Percentiles rank a stretch among this genome's conserved stretches.
Conservation (phyloP, 2,797 vertebrate genomes). For the Coregonus sp. region DNA sequence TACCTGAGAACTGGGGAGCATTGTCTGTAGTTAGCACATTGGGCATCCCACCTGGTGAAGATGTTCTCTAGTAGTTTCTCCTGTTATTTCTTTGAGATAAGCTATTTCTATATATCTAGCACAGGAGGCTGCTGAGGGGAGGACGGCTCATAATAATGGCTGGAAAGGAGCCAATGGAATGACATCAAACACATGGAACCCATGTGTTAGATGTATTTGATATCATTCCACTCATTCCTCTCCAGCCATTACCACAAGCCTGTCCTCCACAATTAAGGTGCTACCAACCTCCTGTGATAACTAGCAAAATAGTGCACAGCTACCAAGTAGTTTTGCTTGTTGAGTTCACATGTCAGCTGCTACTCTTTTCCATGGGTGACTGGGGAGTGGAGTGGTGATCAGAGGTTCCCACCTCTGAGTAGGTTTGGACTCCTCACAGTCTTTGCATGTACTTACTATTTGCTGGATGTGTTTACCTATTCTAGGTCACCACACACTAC, state of each 20-base stretch:
- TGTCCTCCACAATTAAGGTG: too few relatives aligned
- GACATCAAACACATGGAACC: too few relatives aligned
- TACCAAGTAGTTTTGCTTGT: slow-evolving; percentile 45
- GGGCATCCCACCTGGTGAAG: slow-evolving; percentile 47
- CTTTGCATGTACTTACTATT: background rate
- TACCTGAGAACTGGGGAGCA: slow-evolving; percentile 48
- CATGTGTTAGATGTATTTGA: too few relatives aligned
- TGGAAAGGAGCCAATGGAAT: too few relatives aligned
- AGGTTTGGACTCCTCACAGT: background rate
- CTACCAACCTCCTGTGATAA: slow-evolving; percentile 29
- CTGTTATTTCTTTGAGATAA: background rate
- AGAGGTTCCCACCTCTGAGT: slow-evolving; percentile 14
- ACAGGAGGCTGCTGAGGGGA: too few relatives aligned
- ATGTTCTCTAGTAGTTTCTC: background rate
- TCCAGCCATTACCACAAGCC: too few relatives aligned
- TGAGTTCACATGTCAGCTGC: slow-evolving; percentile 42
- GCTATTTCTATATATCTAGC: background rate
- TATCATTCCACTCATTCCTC: too few relatives aligned
- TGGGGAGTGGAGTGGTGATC: slow-evolving; percentile 43
- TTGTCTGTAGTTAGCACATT: slow-evolving; percentile 62
- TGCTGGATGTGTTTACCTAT: slow-evolving; percentile 48
- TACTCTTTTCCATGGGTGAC: slow-evolving; percentile 30
- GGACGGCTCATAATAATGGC: too few relatives aligned
- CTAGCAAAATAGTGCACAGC: background rate
- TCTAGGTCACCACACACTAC: slow-evolving; percentile 44